Conservation (phyloP, 2,797 vertebrate species). For the Sebastes aleutianus region DNA sequence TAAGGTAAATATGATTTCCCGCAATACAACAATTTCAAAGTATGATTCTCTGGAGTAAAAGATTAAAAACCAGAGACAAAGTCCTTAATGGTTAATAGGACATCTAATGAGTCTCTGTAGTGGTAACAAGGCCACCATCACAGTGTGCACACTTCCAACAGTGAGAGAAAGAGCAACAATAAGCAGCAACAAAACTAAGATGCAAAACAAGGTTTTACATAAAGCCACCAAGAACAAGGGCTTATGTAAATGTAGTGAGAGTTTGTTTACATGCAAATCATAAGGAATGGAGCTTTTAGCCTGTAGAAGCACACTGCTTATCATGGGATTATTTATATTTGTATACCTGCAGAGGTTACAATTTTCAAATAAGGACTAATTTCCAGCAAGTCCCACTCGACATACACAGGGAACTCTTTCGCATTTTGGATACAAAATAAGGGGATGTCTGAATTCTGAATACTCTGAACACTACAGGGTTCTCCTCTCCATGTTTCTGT, state of each 20-base stretch:
- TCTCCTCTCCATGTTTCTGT: background rate
- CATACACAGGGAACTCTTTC: background rate
- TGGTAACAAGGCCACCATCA: background rate
- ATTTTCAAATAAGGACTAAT: background rate
- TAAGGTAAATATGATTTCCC: background rate
- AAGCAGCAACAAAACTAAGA: conserved; percentile 40
- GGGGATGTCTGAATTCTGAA: background rate
- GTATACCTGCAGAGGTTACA: background rate
- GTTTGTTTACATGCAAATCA: conserved; percentile 80
- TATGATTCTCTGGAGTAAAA: background rate
- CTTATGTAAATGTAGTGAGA: conserved; percentile 61
- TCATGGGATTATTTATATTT: conserved; percentile 5
- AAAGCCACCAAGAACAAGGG: conserved; percentile 40
- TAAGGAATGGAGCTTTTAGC: conserved; percentile 13
- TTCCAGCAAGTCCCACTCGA: background rate
- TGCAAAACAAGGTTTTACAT: conserved; percentile 69
- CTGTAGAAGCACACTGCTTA: background rate
- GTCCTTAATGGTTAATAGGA: background rate
- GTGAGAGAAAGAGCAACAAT: conserved; percentile 34
- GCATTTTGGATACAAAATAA: background rate
- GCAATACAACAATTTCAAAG: background rate
- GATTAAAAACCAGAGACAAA: conserved; percentile 3
- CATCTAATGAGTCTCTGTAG: conserved; percentile 22
- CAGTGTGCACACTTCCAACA: background rate
- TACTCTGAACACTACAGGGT: background rate